These are phyloP conservation scores for Acanthaster planci DNA, from an alignment of 35 echinoderm and acorn worm genomes.

Conservation along the genomic window DNA sequence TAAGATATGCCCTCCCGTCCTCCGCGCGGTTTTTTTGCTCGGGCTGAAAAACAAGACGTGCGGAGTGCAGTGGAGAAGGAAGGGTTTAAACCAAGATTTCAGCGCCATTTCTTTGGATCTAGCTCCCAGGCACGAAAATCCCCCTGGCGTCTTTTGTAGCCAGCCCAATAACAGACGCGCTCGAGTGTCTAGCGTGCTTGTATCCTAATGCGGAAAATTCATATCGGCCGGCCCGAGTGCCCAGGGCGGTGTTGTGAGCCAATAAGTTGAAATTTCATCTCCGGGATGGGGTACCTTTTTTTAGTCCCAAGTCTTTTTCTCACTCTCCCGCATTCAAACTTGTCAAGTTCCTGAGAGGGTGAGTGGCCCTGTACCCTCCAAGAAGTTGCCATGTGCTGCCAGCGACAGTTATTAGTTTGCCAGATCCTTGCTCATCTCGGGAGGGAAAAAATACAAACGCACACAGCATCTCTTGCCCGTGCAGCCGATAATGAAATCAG, in stretches of 20 bases:
- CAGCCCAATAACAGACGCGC: slow-evolving; percentile 16
- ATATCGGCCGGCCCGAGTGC: slow-evolving; percentile 13
- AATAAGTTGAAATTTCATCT: slow-evolving; percentile 34
- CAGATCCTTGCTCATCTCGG: slow-evolving; percentile 6
- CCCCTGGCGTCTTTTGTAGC: slow-evolving; percentile 19
- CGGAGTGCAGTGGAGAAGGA: slow-evolving; percentile 2
- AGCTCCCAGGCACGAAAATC: not conserved
- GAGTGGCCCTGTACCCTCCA: not conserved
- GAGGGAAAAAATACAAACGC: too few species aligned
- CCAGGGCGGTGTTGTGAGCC: not conserved
- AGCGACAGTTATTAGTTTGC: slow-evolving; percentile 10
- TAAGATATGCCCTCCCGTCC: not conserved
- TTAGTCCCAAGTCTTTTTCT: not conserved
- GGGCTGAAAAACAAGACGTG: not conserved
- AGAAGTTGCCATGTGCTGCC: slow-evolving; percentile 24
- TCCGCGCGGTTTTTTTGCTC: not conserved
- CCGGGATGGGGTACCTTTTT: slow-evolving; percentile 4
- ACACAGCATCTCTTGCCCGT: slow-evolving; percentile 9
- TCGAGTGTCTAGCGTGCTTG: slow-evolving; percentile 10
- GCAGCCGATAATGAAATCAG: slow-evolving; percentile 8
- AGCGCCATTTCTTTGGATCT: not conserved
- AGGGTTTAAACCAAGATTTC: slow-evolving; percentile 11
- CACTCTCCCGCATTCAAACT: not conserved
- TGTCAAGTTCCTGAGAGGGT: slow-evolving; percentile 19
- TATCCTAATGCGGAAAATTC: slow-evolving; percentile 22